Conservation (phyloP, 2,113 vertebrate species). For the Corvus moneduloides region DNA sequence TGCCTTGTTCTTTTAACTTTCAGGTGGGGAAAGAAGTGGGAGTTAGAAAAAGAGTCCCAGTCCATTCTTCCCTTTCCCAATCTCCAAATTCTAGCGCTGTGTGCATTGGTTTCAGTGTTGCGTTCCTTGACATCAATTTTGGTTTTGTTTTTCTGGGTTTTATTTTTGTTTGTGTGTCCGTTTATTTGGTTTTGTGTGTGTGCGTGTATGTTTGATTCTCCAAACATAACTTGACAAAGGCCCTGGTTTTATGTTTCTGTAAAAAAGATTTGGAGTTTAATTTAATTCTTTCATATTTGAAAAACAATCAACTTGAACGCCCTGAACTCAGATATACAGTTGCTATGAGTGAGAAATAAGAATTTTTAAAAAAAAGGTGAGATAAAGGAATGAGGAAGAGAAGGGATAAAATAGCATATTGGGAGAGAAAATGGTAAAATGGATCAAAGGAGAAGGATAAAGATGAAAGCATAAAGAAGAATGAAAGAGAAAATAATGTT, state of each 20-base stretch:
- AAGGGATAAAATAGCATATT: not conserved
- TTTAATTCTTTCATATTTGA: not conserved
- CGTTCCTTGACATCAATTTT: not conserved
- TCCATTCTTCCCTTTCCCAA: not conserved
- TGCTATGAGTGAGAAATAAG: not conserved
- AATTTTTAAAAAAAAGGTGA: not conserved
- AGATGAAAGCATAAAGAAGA: not conserved
- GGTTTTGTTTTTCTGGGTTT: not conserved
- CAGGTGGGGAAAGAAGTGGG: not conserved
- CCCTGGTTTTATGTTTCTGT: not conserved
- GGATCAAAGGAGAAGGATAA: not conserved
- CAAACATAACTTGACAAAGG: not conserved
- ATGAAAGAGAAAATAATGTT: not conserved
- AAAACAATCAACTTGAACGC: not conserved
- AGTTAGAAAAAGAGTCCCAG: not conserved
- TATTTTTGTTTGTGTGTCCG: not conserved
- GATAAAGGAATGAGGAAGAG: not conserved
- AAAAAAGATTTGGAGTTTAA: not conserved
- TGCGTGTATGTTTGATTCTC: not conserved
- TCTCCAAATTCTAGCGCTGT: not conserved
- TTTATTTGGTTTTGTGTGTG: not conserved
- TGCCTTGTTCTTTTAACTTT: not conserved
- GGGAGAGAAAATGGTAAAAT: not conserved
- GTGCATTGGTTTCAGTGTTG: not conserved
- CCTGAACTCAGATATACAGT: not conserved